Base-by-base conservation (phyloP, 2,797 vertebrate species). In the Chloroceryle inda region DNA sequence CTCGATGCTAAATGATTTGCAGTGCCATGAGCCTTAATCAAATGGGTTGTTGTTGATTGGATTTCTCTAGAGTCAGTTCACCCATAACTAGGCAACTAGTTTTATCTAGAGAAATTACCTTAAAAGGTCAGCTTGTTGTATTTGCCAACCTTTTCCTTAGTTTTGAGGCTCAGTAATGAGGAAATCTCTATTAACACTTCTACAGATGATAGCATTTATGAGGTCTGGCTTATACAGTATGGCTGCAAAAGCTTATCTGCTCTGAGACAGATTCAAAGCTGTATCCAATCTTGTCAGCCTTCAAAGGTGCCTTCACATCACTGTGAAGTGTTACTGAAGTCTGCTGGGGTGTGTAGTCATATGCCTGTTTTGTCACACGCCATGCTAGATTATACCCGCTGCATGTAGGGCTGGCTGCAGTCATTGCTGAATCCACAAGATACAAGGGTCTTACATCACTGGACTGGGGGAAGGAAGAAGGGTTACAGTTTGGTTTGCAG, bases 291-390 rank as follows among this genome's bases (percentile, higher is more conserved):
- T 62, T 73, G 67, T 78, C 62, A 63, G 47, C 44, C 50, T 87
- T 91, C 81, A 92, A 79, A 94, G 76, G 68, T 78, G 56, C 14
- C 64, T 49, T 89, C 68, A 29, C 72, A 4, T 53, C 82, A 56
- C 58, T 80, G 22, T 19, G 74, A 69, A 40, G 73, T 45, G 66
- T 44, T 58, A 69, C 75, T 77, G 79, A 83, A 89, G 72, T 77
- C 52, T 83, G 52, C 72, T 35, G 85, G 67, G 52, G 13, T 71
- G 33, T 45, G 58, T 50, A 74, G 71, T 71, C 29, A 5, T 10
- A 11, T 27, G 67, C 40, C 59, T 52, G 68, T 84, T 84, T 75
- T 69, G 76, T 92, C 68, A 58, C 13, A 3, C 5, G 1, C 40
- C 45, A 2, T 21, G 78, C 59, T 44, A 21, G 13, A 38, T 66